Percentiles rank a stretch among this genome's conserved stretches.
phyloP scores from a whole-genome alignment of 2,113 vertebrate species.

The Nesospiza acunhae region DNA sequence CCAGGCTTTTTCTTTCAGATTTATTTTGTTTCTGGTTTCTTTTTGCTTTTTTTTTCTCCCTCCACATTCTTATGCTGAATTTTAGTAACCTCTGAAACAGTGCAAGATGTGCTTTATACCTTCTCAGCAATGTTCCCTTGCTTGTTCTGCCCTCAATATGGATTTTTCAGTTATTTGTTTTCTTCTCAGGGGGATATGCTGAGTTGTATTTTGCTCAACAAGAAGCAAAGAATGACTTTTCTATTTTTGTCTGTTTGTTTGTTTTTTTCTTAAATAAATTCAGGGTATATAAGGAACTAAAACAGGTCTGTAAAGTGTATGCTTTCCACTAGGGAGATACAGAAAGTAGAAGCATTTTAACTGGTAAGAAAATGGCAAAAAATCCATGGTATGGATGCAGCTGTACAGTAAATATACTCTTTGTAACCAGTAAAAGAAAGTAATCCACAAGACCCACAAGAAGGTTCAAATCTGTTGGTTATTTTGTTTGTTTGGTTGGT shows the following conservation, averaged over 20 bases:
- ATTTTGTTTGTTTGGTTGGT: too few species aligned
- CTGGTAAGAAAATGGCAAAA: neutral
- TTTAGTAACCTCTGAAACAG: neutral
- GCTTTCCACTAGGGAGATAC: neutral
- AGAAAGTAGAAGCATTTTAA: neutral
- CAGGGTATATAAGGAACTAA: neutral
- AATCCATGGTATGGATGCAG: neutral
- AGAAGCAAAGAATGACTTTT: neutral
- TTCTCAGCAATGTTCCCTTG: neutral
- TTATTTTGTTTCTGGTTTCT: neutral
- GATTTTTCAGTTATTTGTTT: neutral
- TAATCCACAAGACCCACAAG: neutral
- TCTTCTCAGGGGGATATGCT: neutral
- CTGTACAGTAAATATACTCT: neutral
- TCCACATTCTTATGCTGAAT: neutral
- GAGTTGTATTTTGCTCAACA: neutral
- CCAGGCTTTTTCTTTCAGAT: neutral
- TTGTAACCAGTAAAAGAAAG: neutral
- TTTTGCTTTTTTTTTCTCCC: neutral
- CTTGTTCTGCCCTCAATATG: neutral
- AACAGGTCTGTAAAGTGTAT: neutral
- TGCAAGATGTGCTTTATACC: neutral
- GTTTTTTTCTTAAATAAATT: neutral
- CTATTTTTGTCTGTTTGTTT: neutral
- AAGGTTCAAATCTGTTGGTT: neutral